Conservation (phyloP, 2,113 vertebrate genomes). For the Pelecanus crispus region DNA sequence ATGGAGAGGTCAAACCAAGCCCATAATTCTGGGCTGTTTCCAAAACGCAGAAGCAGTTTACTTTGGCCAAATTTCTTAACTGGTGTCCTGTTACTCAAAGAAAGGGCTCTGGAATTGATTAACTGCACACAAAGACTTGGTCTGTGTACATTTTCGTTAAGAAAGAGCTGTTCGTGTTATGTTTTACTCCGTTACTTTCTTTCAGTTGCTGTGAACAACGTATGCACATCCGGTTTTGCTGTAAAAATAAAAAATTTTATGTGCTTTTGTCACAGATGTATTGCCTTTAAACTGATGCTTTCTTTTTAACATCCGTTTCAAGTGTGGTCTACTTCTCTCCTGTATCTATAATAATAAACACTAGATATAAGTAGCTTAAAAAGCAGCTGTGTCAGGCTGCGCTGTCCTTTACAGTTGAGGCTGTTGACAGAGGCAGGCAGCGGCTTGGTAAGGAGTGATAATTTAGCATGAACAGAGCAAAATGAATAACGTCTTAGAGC, state of each 20-base stretch:
- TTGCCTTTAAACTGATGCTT: neutral
- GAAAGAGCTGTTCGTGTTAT: neutral
- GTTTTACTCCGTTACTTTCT: neutral
- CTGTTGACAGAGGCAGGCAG: neutral
- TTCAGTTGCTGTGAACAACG: neutral
- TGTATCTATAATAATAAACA: neutral
- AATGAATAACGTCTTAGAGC: neutral
- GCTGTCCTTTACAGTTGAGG: neutral
- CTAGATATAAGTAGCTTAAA: neutral
- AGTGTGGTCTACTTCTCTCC: neutral
- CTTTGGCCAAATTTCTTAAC: slow-evolving; percentile 27
- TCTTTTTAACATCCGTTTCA: neutral
- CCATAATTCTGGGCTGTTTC: neutral
- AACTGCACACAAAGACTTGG: neutral
- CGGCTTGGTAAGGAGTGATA: neutral
- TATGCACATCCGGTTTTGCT: neutral
- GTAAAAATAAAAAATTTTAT: neutral
- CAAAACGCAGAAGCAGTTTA: slow-evolving; percentile 34
- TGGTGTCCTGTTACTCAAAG: neutral
- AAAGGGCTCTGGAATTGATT: slow-evolving; percentile 41
- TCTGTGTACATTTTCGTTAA: neutral
- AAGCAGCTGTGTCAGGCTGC: neutral
- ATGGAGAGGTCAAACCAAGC: slow-evolving; percentile 4
- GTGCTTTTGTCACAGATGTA: neutral
- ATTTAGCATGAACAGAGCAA: neutral